These are phyloP conservation scores for Raja brachyura DNA, from an alignment of 2,113 vertebrate species.

Conservation along the genomic window DNA sequence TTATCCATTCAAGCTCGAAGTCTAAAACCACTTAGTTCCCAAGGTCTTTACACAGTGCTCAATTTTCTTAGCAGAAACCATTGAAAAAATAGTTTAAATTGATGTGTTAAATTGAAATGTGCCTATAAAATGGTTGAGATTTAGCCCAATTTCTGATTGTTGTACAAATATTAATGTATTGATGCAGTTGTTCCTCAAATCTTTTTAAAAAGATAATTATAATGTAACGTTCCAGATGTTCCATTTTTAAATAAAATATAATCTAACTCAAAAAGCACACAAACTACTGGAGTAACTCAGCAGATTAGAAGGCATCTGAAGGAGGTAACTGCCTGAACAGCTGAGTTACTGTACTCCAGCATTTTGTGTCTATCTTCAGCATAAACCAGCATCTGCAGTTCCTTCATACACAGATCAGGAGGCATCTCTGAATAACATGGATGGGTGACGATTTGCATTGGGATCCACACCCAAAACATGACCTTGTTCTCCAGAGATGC, in stretches of 20 bases:
- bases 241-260: neutral
- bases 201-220: neutral
- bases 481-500: no score
- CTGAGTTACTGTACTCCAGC: no score
- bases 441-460: no score
- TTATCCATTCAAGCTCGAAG: neutral
- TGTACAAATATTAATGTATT: neutral
- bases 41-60: neutral
- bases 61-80: neutral
- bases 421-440: no score
- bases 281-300: no score
- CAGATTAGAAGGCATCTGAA: no score
- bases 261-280: neutral
- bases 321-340: no score
- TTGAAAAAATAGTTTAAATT: neutral
- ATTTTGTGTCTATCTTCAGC: no score
- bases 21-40: neutral
- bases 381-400: no score
- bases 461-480: no score
- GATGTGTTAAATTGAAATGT: neutral
- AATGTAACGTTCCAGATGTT: neutral
- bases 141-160: no score
- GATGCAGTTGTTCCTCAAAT: neutral
- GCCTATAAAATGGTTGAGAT: neutral
- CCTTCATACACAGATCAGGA: no score